Percentiles rank a stretch among this genome's conserved stretches.
Conservation (phyloP, 2,888 invertebrate species). For the Endotricha flammealis region DNA sequence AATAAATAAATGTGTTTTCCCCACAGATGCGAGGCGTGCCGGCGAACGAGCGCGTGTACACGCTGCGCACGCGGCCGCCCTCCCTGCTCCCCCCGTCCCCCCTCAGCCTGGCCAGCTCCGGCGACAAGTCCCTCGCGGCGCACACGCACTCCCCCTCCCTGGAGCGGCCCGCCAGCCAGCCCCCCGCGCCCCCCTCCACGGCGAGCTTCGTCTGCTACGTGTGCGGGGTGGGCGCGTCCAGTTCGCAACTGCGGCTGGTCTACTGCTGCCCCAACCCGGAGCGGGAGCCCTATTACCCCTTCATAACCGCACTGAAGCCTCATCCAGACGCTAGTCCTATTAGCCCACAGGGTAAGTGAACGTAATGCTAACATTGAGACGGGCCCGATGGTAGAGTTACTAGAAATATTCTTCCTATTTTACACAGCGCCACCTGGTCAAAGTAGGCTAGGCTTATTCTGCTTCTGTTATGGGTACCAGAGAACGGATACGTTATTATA, state of each 20-base stretch:
- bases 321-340: slow-evolving; percentile 92
- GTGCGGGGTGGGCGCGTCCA: slow-evolving; percentile 89
- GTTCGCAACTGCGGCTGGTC: slow-evolving; percentile 87
- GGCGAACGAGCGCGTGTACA: slow-evolving; percentile 88
- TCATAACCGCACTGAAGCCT: slow-evolving; percentile 88
- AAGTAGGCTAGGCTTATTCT: no score
- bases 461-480: no score
- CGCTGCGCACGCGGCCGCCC: slow-evolving; percentile 86
- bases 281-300: slow-evolving; percentile 93
- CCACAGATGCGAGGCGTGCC: slow-evolving; percentile 83
- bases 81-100: slow-evolving; percentile 72
- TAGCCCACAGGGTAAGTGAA: slow-evolving; percentile 88
- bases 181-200: slow-evolving; percentile 37
- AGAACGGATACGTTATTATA: no score
- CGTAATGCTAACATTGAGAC: no score
- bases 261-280: slow-evolving; percentile 92
- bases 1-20: slow-evolving; percentile 16
- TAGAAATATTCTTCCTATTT: no score
- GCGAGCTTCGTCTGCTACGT: slow-evolving; percentile 91
- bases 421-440: no score
- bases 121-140: slow-evolving; percentile 57
- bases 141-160: slow-evolving; percentile 56
- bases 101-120: slow-evolving; percentile 62
- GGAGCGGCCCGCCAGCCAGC: slow-evolving; percentile 44
- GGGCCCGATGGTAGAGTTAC: no score